phyloP scores from a whole-genome alignment of 2,888 invertebrate genomes.

The Monopis laevigella region DNA sequence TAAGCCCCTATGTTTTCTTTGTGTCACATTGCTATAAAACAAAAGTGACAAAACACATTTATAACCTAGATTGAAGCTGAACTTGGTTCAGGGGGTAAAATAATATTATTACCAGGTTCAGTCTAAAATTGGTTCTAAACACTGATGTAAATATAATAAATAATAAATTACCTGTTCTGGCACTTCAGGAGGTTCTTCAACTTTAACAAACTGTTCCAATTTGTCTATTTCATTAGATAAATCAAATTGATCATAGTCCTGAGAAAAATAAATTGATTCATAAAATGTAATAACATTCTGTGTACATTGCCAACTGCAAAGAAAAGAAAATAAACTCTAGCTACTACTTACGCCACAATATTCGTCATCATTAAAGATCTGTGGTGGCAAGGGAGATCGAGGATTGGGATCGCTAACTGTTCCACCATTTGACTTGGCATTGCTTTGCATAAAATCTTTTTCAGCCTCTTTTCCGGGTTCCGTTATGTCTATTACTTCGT shows the following conservation, averaged over 20 bases:
- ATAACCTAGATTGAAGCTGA: too few species aligned
- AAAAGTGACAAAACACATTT: too few species aligned
- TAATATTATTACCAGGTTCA: too few species aligned
- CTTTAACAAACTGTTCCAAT: constrained; percentile 86
- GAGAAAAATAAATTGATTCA: constrained; percentile 16
- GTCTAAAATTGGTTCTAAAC: too few species aligned
- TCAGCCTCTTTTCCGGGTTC: constrained; percentile 90
- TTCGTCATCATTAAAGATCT: constrained; percentile 91
- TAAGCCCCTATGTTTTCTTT: too few species aligned
- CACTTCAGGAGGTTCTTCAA: constrained; percentile 66
- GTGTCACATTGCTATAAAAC: too few species aligned
- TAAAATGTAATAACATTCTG: too few species aligned
- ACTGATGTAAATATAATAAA: too few species aligned
- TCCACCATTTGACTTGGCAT: constrained; percentile 78
- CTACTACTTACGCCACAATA: constrained; percentile 85
- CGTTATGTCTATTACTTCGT: constrained; percentile 92
- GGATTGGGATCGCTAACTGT: constrained; percentile 79
- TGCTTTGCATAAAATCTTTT: constrained; percentile 92
- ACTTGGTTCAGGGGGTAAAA: too few species aligned
- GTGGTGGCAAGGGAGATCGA: constrained; percentile 88
- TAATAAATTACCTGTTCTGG: constrained; percentile 22
- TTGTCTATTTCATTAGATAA: constrained; percentile 91
- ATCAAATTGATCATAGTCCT: constrained; percentile 95
- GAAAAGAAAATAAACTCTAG: background rate
- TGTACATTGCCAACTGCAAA: background rate